A percentile compares a stretch with the other conserved stretches of the same genome.
These are phyloP conservation scores for Ciconia maguari DNA, from an alignment of 2,113 vertebrate species.

Conservation along the genomic window DNA sequence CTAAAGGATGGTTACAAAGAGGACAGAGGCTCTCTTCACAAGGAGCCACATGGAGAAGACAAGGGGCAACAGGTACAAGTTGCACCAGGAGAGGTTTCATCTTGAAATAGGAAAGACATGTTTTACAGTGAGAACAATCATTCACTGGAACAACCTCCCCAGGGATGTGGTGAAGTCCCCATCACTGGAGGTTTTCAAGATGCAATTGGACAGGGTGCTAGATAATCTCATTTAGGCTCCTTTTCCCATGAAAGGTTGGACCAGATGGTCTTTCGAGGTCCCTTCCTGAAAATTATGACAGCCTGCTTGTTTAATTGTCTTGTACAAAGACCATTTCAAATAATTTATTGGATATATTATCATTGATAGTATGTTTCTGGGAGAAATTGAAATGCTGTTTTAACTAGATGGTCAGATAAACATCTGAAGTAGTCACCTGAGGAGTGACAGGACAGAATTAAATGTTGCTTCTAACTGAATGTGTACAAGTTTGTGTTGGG, in stretches of 20 bases:
- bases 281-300: neutral
- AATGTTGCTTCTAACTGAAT: neutral
- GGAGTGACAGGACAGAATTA: neutral
- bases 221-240: neutral
- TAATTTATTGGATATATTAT: neutral
- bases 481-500: neutral
- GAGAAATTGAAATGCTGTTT: neutral
- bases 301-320: neutral
- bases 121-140: neutral
- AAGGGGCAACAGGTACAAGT: neutral
- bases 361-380: neutral
- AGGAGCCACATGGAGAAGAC: neutral
- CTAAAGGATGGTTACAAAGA: rapidly evolving
- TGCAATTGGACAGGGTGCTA: neutral
- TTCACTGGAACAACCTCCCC: neutral
- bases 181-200: neutral
- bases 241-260: neutral
- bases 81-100: neutral
- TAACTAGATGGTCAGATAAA: neutral
- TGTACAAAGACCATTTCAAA: neutral
- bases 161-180: neutral
- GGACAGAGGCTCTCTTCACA: neutral
- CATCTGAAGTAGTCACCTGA: neutral
- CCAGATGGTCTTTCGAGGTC: neutral
- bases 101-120: neutral